Conservation (phyloP, 2,113 vertebrate species). For the Planiliza haematocheilus region DNA sequence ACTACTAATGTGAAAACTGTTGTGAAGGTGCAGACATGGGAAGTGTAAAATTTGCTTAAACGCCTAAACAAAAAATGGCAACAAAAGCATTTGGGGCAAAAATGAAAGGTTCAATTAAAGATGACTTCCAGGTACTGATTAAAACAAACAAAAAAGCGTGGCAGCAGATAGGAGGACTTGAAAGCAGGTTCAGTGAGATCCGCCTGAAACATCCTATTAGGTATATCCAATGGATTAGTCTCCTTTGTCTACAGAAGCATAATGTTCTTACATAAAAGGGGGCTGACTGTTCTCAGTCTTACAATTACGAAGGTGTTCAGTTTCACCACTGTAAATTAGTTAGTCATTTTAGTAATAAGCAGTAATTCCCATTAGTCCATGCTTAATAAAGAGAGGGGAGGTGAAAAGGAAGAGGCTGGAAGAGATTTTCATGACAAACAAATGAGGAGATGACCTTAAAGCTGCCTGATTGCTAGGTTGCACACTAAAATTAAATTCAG, state of each 20-base stretch:
- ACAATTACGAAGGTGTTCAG: conserved; percentile 47
- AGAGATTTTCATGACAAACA: not conserved
- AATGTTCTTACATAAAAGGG: conserved; percentile 48
- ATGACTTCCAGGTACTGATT: conserved; percentile 67
- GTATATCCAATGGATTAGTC: conserved; percentile 73
- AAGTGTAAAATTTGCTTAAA: conserved; percentile 42
- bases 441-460: conserved; percentile 13
- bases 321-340: conserved; percentile 18
- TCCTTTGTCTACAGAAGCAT: conserved; percentile 60
- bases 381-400: not conserved
- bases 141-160: conserved; percentile 35
- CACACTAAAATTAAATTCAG: conserved; percentile 8
- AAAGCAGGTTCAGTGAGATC: conserved; percentile 59
- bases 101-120: conserved; percentile 52
- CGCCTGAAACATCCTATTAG: conserved; percentile 74
- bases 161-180: conserved; percentile 34
- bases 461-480: not conserved
- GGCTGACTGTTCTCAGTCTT: conserved; percentile 40
- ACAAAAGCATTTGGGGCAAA: conserved; percentile 14
- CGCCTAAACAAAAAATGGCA: conserved; percentile 4
- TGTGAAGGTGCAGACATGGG: not conserved
- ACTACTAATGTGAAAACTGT: not conserved
- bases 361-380: not conserved
- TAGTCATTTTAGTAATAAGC: conserved; percentile 22
- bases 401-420: not conserved